A percentile compares a stretch with the other conserved stretches of the same genome.
phyloP scores from a whole-genome alignment of 2,888 invertebrate genomes.

The Lepeophtheirus nordmannii region DNA sequence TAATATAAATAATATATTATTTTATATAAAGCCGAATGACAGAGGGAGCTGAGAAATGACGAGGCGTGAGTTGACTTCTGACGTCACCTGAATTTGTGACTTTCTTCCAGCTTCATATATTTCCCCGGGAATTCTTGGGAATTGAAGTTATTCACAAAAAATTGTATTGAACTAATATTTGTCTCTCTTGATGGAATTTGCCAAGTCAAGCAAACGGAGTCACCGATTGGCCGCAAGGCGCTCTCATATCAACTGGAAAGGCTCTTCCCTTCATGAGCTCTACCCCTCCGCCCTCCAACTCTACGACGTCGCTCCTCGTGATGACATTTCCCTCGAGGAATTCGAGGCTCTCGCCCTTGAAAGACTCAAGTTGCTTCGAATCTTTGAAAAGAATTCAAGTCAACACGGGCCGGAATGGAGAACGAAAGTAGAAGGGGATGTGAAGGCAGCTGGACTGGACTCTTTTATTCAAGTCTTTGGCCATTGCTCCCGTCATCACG shows the following conservation, averaged over 20 bases:
- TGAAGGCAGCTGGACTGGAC: neutral
- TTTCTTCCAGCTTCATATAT: too few species aligned
- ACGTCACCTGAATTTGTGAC: too few species aligned
- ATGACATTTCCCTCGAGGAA: slow-evolving; percentile 57
- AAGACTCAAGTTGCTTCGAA: slow-evolving; percentile 45
- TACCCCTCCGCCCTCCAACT: slow-evolving; percentile 44
- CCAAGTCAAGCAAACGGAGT: neutral
- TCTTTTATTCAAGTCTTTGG: neutral
- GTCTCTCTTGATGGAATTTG: neutral
- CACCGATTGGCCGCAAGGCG: neutral
- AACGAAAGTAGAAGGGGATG: neutral
- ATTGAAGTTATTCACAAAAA: too few species aligned
- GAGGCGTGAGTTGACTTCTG: too few species aligned
- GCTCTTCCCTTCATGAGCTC: neutral
- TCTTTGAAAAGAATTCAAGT: slow-evolving; percentile 29
- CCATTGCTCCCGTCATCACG: slow-evolving; percentile 8
- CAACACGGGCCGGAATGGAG: neutral
- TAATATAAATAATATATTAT: too few species aligned
- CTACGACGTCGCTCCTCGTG: slow-evolving; percentile 57
- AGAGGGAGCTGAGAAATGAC: too few species aligned
- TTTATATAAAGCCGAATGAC: too few species aligned
- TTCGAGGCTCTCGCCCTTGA: slow-evolving; percentile 76
- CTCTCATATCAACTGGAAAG: neutral
- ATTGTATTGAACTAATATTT: too few species aligned
- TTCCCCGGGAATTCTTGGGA: too few species aligned